Base-by-base conservation (phyloP, 2,113 vertebrate genomes). In the Litocranius walleri region DNA sequence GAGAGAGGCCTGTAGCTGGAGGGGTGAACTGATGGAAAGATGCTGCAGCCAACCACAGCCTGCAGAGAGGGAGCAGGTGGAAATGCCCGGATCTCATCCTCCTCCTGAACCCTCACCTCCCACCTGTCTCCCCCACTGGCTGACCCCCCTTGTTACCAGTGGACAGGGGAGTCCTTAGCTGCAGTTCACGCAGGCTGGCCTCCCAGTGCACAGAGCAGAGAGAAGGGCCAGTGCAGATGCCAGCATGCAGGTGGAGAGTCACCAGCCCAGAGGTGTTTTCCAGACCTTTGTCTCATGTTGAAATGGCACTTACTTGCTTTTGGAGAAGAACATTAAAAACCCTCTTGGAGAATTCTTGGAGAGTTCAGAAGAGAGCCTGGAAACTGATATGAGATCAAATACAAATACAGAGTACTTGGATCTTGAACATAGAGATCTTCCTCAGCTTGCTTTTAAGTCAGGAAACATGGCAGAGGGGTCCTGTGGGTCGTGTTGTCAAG, bases 41-140 rank as follows among this genome's bases (percentile, higher is more conserved):
- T 54, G 56, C 33, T 59, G 17, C 45, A 33, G 45, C 36, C 33
- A 52, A 1, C 19, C 27, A 23, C 8, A 59, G 57, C 85, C 83
- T 1, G 0, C 9, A 8, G 81, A 30, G 13, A 27, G 25, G 19
- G 30, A 50, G 36, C 64, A 56, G 64, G 36, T 36, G 36, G n/a
- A 4, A 78, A n/a, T 11, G 13, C 29, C 50, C 1, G 0, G 1
- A 5, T 19, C 88, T 59, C 1, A 0, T 17, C n/a, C 11, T 82
- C 30, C n/a, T 57, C 12, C 23, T 84, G 54, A 61, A 17, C 19
- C 23, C 14, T 52, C 13, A 5, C 27, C 25, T 88, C 78, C 15
- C 6, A 1, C 78, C 64, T 33, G 15, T 54, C 6, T 21, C 82
- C 80, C 19, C 21, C 23, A 2, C 9, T 45, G 84, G 40, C 83